Conservation (phyloP, 2,888 invertebrate genomes). For the Amorpha juglandis region DNA sequence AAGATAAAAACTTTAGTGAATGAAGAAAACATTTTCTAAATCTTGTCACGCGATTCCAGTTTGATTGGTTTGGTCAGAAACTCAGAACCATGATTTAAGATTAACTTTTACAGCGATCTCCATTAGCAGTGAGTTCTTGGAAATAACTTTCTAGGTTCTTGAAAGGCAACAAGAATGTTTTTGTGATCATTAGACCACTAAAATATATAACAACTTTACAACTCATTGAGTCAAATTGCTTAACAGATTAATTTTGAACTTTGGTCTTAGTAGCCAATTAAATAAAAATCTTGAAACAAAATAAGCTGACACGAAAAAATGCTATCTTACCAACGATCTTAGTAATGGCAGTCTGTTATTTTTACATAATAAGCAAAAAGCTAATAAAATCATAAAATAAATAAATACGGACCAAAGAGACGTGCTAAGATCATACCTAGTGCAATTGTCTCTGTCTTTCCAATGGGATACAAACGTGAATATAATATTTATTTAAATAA, state of each 20-base stretch:
- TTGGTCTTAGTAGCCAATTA: background rate
- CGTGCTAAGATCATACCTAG: no score
- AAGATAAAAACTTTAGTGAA: background rate
- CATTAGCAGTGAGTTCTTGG: conserved; percentile 7
- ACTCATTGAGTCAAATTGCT: background rate
- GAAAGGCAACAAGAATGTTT: conserved; percentile 13
- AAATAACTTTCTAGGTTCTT: conserved; percentile 14
- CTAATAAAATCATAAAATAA: no score
- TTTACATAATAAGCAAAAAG: no score
- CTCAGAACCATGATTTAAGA: background rate
- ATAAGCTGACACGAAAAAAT: background rate
- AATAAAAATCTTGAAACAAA: background rate
- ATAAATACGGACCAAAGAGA: no score
- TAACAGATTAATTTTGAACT: background rate
- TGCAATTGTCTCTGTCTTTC: no score
- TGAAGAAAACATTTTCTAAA: conserved; percentile 16
- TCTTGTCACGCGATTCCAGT: conserved; percentile 15
- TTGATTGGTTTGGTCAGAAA: conserved; percentile 8
- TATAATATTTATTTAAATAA: no score
- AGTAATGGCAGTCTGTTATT: no score
- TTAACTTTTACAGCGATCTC: conserved; percentile 12
- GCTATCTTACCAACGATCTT: background rate
- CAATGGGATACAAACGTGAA: no score
- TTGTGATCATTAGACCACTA: conserved; percentile 12
- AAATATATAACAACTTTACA: background rate